A percentile compares a stretch with the other conserved stretches of the same genome.
Conservation (phyloP, 2,888 invertebrate genomes). For the Metacarcinus magister region DNA sequence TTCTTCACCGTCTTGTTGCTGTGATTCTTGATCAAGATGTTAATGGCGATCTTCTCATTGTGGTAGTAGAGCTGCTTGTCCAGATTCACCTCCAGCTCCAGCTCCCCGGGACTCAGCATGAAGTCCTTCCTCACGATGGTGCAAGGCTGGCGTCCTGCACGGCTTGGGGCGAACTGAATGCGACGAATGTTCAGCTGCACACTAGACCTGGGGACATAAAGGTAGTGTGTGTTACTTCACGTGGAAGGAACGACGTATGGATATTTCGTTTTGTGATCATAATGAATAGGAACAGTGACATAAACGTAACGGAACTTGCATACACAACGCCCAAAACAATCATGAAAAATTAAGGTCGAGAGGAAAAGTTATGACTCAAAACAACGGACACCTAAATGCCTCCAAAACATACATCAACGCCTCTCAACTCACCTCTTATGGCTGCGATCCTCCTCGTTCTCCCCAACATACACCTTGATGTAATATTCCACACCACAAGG, state of each 20-base stretch:
- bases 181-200: slow-evolving; percentile 95
- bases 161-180: slow-evolving; percentile 95
- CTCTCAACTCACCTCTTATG: slow-evolving; percentile 89
- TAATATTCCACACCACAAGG: slow-evolving; percentile 97
- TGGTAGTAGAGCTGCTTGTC: slow-evolving; percentile 96
- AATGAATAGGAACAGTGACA: not conserved
- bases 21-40: slow-evolving; percentile 95
- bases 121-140: slow-evolving; percentile 97
- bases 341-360: too few species aligned
- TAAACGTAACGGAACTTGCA: not conserved
- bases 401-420: not conserved
- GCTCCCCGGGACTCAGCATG: slow-evolving; percentile 95
- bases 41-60: slow-evolving; percentile 95
- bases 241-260: not conserved
- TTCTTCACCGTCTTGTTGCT: slow-evolving; percentile 98
- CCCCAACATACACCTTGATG: slow-evolving; percentile 94
- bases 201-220: slow-evolving; percentile 90
- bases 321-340: not conserved
- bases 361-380: not conserved
- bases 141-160: slow-evolving; percentile 95
- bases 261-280: not conserved
- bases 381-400: not conserved
- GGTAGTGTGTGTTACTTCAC: not conserved
- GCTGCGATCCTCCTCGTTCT: slow-evolving; percentile 90
- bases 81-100: slow-evolving; percentile 96